Evolutionary conservation across 2,888 invertebrate species (phyloP).

Genomic region (Drosophila paramelanica): DNA sequence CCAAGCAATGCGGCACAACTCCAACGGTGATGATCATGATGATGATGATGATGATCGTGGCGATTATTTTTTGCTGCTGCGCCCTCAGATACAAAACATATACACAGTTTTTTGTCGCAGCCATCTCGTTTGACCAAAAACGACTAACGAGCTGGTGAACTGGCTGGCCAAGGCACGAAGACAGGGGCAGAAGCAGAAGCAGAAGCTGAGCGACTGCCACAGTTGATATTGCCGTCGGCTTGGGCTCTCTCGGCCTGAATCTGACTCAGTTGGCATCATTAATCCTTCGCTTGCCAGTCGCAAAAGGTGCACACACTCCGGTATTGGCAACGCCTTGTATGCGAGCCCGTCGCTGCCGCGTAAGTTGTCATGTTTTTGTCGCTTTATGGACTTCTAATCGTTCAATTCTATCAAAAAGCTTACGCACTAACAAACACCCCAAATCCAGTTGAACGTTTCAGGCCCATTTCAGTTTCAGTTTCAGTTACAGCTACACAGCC

Average conservation of each 20-base stretch:
- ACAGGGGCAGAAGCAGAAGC: constrained; percentile 9
- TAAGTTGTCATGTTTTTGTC: constrained; percentile 85
- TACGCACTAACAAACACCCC: constrained; percentile 84
- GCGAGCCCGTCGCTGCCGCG: constrained; percentile 63
- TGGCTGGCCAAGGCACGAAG: constrained; percentile 26
- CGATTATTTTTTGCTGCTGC: constrained; percentile 73
- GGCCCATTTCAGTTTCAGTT: constrained; percentile 66
- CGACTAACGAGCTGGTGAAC: constrained; percentile 83
- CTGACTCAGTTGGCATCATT: constrained; percentile 77
- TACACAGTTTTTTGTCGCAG: constrained; percentile 64
- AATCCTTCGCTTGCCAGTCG: constrained; percentile 72
- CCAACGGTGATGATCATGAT: constrained; percentile 49
- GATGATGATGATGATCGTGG: constrained; percentile 67
- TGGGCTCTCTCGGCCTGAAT: constrained; percentile 35
- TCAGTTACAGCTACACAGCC: constrained; percentile 44
- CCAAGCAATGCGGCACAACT: constrained; percentile 65
- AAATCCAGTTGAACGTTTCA: constrained; percentile 63
- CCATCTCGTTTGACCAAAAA: constrained; percentile 73
- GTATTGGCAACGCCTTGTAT: constrained; percentile 63
- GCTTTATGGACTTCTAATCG: constrained; percentile 86
- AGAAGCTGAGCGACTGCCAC: constrained; percentile 75
- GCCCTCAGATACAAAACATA: constrained; percentile 64
- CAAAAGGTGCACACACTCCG: constrained; percentile 32
- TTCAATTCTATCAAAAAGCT: constrained; percentile 85
- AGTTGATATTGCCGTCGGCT: constrained; percentile 60